phyloP scores from a whole-genome alignment of 92 coral and sea anemone genomes.

The Plumapathes pennacea region DNA sequence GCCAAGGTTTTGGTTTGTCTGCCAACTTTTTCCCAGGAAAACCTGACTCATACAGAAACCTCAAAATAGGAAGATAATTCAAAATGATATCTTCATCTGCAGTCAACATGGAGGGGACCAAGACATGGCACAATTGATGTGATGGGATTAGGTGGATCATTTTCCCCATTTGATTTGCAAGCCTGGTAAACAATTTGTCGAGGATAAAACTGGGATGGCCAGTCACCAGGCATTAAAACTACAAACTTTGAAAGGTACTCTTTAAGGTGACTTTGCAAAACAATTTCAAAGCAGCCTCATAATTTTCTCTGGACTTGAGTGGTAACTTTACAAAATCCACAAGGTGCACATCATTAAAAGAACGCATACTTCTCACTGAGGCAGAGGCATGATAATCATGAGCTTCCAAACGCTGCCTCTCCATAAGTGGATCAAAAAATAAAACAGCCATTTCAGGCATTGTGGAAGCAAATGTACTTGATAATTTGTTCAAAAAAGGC shows the following conservation, averaged over 20 bases:
- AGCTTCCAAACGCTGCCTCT: slow-evolving; percentile 36
- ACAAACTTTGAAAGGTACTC: slow-evolving; percentile 40
- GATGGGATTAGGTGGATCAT: slow-evolving; percentile 12
- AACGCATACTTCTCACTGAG: slow-evolving; percentile 13
- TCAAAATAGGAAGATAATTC: slow-evolving; percentile 17
- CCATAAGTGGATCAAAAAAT: slow-evolving; percentile 54
- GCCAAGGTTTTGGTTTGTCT: slow-evolving; percentile 52
- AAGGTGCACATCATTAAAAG: slow-evolving; percentile 37
- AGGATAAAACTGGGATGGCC: slow-evolving; percentile 46
- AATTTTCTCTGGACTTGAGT: slow-evolving; percentile 36
- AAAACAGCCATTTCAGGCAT: slow-evolving; percentile 32
- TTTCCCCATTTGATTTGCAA: not conserved
- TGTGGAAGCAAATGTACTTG: slow-evolving; percentile 27
- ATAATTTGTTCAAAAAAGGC: slow-evolving; percentile 2
- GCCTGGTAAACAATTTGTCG: slow-evolving; percentile 29
- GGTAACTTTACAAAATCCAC: slow-evolving; percentile 41
- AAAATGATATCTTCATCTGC: slow-evolving; percentile 36
- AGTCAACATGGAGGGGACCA: slow-evolving; percentile 46
- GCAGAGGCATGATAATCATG: slow-evolving; percentile 52
- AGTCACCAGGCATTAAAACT: slow-evolving; percentile 53
- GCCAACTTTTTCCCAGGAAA: slow-evolving; percentile 43
- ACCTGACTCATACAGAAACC: slow-evolving; percentile 20
- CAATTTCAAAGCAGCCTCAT: slow-evolving; percentile 35
- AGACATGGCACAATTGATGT: slow-evolving; percentile 30
- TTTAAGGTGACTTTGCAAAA: slow-evolving; percentile 20